These are phyloP conservation scores for Pachyramphus minor DNA, from an alignment of 2,113 vertebrate genomes.

Conservation along the genomic window DNA sequence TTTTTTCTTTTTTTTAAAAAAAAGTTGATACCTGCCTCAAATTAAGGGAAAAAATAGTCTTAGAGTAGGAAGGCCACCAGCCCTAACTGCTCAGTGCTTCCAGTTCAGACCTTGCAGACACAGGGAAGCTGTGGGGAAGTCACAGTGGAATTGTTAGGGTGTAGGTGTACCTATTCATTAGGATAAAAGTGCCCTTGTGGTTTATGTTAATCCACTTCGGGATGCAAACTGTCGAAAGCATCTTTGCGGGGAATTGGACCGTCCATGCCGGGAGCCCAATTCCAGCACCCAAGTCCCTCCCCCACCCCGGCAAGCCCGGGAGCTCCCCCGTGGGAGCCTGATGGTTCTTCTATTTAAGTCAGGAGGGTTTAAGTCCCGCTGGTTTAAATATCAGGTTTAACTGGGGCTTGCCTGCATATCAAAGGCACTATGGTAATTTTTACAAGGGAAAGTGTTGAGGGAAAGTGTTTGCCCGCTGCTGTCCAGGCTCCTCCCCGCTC, in stretches of 20 bases:
- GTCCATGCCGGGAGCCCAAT: fast-evolving
- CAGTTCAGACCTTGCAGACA: fast-evolving
- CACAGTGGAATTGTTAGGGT: neutral
- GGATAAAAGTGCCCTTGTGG: neutral
- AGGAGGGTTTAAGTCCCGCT: neutral
- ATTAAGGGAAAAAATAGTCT: neutral
- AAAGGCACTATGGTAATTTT: conserved; percentile 40
- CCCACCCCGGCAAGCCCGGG: fast-evolving
- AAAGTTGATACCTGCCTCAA: neutral
- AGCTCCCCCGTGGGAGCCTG: neutral
- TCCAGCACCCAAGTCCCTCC: neutral
- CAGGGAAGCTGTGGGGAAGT: neutral
- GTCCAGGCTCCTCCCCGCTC: conserved; percentile 21
- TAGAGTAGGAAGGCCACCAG: neutral
- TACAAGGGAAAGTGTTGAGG: neutral
- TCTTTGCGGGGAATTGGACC: neutral
- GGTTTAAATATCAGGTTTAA: conserved; percentile 53
- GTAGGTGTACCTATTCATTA: neutral
- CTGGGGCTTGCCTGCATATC: conserved; percentile 22
- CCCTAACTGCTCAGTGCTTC: neutral
- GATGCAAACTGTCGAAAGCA: neutral
- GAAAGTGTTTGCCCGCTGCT: neutral
- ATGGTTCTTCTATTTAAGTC: neutral
- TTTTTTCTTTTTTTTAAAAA: neutral
- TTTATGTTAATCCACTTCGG: neutral